Evolutionary conservation across 2,888 invertebrate species (phyloP), one percentile per base, ranked within the genome.

Genomic region (Aspidiotus destructor): DNA sequence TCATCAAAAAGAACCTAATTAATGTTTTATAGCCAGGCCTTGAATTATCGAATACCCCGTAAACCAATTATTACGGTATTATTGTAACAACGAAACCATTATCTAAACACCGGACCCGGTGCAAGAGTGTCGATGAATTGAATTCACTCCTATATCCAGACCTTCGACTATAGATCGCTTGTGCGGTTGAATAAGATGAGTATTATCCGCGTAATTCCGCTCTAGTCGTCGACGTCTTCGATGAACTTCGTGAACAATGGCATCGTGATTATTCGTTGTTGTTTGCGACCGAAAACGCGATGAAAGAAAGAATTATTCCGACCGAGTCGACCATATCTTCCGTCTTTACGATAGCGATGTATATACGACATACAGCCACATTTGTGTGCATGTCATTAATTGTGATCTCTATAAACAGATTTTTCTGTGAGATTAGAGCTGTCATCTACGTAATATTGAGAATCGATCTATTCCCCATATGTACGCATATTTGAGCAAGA

Each of bases 161-260:
- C 67, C 67, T 67, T 67, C 65, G 44, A 58, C 58, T 16, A 8
- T 67, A 28, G 48, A 58, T 67, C 65, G 5, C 58, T 52, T 58
- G 58, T 67, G 60, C n/a, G 48, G 67, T 67, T 67, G 58, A 67
- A 58, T 28, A 67, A 67, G 67, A 58, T 28, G 54, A 63, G 54
- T 44, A 67, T 44, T 48, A 60, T 57, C 40, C 28, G 8, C 40
- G 16, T 60, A 67, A 60, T 67, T 67, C 52, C 44, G 41, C 13
- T 28, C 28, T 28, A 28, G 28, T 28, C 28, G 28, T 28, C 28
- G 28, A 28, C 28, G 28, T 28, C 28, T 28, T 28, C 41, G 48
- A 58, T 67, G 67, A 67, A 67, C 60, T 67, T 67, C 28, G 67
- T 60, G 28, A 67, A 67, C 60, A 67, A 64, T 64, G 55, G 52